Conservation (phyloP, 2,888 invertebrate genomes). For the Furcula furcula region DNA sequence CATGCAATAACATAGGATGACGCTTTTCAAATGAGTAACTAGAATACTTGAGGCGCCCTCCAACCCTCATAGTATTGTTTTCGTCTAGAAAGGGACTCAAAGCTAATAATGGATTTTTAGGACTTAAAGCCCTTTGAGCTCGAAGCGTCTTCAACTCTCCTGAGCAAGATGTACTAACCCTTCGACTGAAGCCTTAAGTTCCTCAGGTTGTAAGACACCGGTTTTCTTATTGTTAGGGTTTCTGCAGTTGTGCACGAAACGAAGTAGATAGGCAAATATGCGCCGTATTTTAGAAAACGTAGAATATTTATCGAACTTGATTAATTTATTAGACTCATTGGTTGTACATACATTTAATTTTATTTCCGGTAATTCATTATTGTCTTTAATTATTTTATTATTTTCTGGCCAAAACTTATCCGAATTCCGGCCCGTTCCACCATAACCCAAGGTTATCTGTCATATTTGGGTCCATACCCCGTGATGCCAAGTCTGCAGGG, state of each 20-base stretch:
- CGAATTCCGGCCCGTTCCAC: constrained; percentile 2
- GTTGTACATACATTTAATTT: not conserved
- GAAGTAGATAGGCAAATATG: not conserved
- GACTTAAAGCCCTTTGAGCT: not conserved
- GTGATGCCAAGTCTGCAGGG: constrained; percentile 2
- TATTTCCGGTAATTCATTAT: constrained; percentile 1
- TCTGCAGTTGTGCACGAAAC: not conserved
- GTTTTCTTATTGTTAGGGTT: not conserved
- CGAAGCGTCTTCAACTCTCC: not conserved
- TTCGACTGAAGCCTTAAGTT: not conserved
- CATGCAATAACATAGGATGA: too few species aligned
- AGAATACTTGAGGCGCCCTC: not conserved
- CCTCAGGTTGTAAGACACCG: not conserved
- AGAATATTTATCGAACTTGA: constrained; percentile 3
- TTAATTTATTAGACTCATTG: not conserved
- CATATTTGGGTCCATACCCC: not conserved
- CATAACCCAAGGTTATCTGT: not conserved
- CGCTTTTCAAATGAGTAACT: too few species aligned
- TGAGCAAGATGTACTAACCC: not conserved
- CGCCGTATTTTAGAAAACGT: not conserved
- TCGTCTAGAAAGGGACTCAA: constrained; percentile 8
- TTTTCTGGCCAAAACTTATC: too few species aligned
- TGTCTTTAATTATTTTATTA: too few species aligned
- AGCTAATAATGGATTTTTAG: not conserved
- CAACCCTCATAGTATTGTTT: not conserved